Base-by-base conservation (phyloP, 2,888 invertebrate genomes). In the Galeopsomyia nigrocyanea region DNA sequence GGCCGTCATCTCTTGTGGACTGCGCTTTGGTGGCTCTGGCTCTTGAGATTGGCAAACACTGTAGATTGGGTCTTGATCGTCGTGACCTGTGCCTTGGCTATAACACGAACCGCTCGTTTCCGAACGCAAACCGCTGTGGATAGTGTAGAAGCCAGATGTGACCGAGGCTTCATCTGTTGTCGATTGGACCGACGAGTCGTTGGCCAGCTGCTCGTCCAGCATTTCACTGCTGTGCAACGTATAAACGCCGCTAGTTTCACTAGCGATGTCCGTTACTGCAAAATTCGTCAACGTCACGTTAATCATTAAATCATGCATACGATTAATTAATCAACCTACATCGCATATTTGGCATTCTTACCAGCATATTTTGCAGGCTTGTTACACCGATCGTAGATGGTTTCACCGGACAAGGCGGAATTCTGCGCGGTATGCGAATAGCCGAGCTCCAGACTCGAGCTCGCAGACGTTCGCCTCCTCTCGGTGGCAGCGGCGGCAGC, bases 361-460 rank as follows among this genome's bases (percentile, higher is more conserved):
- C 74, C 72, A 16, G 72, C 68, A 64, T 76, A 73, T 46, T 76
- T 75, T 26, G 58, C 46, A 39, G 62, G 49, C 31, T 71, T 72
- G 77, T 82, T 84, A 75, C 86, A 86, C 21, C 86, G 80, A 68
- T 86, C 86, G 71, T 86, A 86, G 77, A 86, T 84, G 22, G 82
- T 82, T 80, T 94, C 95, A 81, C 81, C 80, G 13, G 88, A 88
- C 60, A 94, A 87, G 74, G 93, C 90, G 1, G 95, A 95, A 83
- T 95, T 95, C 86, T 95, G 95, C 21, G 95, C 94, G 1, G 95
- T 95, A 83, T 95, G 95, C 79, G 94, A 94, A 82, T 92, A 95
- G 64, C 95, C 94, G 74, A 95, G 87, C 87, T 95, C 95, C 80
- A 95, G 88, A 82, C 95, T 95, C 78, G 94, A 94, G 64, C 92